Evolutionary conservation across 1,140 invertebrate species (phyloP).

Genomic region (Drosophila sulfurigaster): DNA sequence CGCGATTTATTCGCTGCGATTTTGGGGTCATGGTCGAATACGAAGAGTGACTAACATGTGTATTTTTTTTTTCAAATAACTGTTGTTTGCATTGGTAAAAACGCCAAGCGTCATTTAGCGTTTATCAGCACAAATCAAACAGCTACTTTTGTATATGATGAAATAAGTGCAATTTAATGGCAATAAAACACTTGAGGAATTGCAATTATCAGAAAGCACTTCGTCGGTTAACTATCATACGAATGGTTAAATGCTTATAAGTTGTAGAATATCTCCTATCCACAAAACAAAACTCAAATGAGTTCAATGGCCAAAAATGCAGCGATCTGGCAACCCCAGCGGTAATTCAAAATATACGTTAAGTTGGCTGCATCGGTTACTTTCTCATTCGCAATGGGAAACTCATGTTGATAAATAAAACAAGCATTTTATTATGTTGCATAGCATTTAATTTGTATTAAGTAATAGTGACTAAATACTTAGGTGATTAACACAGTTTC

Average conservation of each 20-base stretch:
- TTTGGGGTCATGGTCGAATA: neutral
- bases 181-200: slow-evolving; percentile 1
- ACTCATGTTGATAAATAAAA: neutral
- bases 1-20: too few species aligned
- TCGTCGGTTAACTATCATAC: neutral
- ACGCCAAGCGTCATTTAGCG: slow-evolving; percentile 8
- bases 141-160: slow-evolving; percentile 12
- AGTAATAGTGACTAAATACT: slow-evolving; percentile 83
- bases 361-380: neutral
- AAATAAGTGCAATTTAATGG: slow-evolving; percentile 27
- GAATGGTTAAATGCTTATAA: neutral
- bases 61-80: neutral
- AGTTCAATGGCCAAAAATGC: neutral
- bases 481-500: slow-evolving; percentile 83
- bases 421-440: slow-evolving; percentile 28
- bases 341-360: neutral
- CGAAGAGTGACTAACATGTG: slow-evolving; percentile 22
- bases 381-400: neutral
- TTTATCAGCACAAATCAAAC: slow-evolving; percentile 27
- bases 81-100: slow-evolving; percentile 12
- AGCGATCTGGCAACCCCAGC: neutral
- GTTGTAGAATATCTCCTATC: neutral
- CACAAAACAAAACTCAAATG: neutral
- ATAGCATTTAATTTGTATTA: slow-evolving; percentile 71
- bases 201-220: slow-evolving; percentile 20